Percentiles rank a stretch among this genome's conserved stretches.
These are phyloP conservation scores for Halcyon senegalensis DNA, from an alignment of 2,113 vertebrate species.

Conservation along the genomic window DNA sequence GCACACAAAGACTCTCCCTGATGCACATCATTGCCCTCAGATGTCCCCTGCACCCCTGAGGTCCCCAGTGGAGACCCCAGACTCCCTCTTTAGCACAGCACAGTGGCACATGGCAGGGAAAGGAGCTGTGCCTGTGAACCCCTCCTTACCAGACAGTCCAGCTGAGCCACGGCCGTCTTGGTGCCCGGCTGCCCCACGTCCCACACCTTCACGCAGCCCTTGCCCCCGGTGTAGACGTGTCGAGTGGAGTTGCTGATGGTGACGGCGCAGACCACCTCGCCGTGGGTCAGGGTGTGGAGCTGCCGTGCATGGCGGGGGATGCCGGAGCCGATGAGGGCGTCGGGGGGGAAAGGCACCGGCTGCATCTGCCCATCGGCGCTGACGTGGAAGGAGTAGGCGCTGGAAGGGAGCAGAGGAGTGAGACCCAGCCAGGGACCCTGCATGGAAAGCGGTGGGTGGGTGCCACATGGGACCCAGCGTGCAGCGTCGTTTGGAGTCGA, in stretches of 20 bases:
- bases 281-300: constrained; percentile 88
- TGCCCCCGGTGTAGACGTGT: constrained; percentile 77
- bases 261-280: constrained; percentile 91
- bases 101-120: background rate
- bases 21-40: background rate
- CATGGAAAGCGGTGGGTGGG: rapidly evolving
- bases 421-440: rapidly evolving
- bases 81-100: rapidly evolving
- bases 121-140: too few relatives aligned
- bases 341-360: constrained; percentile 87
- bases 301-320: constrained; percentile 86
- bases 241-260: constrained; percentile 79
- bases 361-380: constrained; percentile 92
- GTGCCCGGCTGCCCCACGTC: background rate
- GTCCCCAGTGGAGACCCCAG: background rate
- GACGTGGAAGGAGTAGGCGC: constrained; percentile 84
- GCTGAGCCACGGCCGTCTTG: background rate
- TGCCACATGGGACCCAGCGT: rapidly evolving
- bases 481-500: rapidly evolving
- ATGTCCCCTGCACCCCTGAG: background rate
- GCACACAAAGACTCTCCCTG: rapidly evolving
- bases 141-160: background rate
- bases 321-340: constrained; percentile 83
- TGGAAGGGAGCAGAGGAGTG: background rate
- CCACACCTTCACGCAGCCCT: constrained; percentile 85